Percentiles rank a stretch among this genome's conserved stretches.
These are phyloP conservation scores for Eupithecia inturbata DNA, from an alignment of 2,888 invertebrate genomes.

Conservation along the genomic window DNA sequence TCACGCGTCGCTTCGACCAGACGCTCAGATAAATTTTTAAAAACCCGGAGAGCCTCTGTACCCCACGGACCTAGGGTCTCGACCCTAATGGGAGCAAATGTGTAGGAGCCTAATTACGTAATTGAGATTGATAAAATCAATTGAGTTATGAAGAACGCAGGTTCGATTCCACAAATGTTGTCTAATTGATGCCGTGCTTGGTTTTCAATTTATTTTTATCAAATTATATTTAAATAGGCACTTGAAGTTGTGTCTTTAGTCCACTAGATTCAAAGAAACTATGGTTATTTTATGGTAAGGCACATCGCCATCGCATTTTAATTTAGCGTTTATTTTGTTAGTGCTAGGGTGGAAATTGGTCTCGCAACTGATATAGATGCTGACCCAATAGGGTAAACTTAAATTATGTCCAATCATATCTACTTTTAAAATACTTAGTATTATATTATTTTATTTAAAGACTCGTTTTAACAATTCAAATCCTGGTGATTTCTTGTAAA, in stretches of 20 bases:
- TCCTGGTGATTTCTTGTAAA: conserved; percentile 8
- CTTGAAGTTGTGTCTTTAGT: conserved; percentile 31
- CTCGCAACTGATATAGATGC: conserved; percentile 26
- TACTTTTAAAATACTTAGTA: background rate
- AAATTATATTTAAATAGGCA: conserved; percentile 31
- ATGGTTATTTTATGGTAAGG: conserved; percentile 32
- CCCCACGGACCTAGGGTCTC: too few relatives aligned
- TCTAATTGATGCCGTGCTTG: conserved; percentile 8
- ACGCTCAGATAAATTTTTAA: too few relatives aligned
- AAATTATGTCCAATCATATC: conserved; percentile 44
- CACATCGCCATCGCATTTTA: conserved; percentile 38
- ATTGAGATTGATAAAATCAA: too few relatives aligned
- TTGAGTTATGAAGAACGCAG: too few relatives aligned
- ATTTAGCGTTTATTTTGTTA: conserved; percentile 31
- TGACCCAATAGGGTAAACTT: conserved; percentile 46
- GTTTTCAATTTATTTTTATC: conserved; percentile 27
- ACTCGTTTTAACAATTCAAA: conserved; percentile 2
- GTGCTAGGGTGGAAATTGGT: conserved; percentile 29
- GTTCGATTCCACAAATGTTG: background rate
- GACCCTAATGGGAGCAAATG: too few relatives aligned
- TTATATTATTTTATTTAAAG: conserved; percentile 14
- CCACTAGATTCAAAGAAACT: conserved; percentile 36
- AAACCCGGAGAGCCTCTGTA: too few relatives aligned
- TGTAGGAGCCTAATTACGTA: too few relatives aligned
- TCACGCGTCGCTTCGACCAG: too few relatives aligned